Base-by-base conservation (phyloP, 2,797 vertebrate species). In the Adelosebastes latens region DNA sequence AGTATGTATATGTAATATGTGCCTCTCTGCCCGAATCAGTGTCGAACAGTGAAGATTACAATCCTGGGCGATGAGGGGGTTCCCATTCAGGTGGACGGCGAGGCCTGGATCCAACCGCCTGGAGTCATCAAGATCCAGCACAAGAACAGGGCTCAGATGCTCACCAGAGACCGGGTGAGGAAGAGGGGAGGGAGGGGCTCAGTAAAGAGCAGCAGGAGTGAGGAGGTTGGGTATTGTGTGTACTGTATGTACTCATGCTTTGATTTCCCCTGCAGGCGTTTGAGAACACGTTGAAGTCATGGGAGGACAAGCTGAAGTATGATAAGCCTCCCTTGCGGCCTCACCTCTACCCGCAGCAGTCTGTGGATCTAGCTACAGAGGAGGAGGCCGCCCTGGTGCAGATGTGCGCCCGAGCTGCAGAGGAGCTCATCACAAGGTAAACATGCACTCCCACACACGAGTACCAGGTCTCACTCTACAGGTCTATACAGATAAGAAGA, bases 121-220 rank as follows among this genome's bases (percentile, higher is more conserved):
- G 98, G 98, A 25, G 96, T 99, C 84, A 99, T 99, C 93, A 99
- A 98, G 95, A 99, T 99, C 77, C 95, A 99, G 76, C 98, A 99
- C 93, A 99, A 99, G 93, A 99, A 99, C 94, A 93, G 98, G 89
- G 98, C 98, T 46, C 98, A 99, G 95, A 99, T 99, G 98, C 93
- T 99, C 77, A 99, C 98, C 24, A 96, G 98, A 92, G 98, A 99
- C 95, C 95, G 98, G 91, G 98, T 99, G 95, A 83, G 97, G 18
- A 8, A 4, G 60, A 22, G 52, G 8, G 34, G 27, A 9, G n/a
- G 25, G 16, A 61, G 5, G 16, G 14, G 53, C 14, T 18, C 53
- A 22, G 53, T 12, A 11, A 24, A 56, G 18, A 10, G 16, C 58
- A 46, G 16, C 42, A 46, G 46, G 46, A 49, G 31, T 20, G 31